Evolutionary conservation across 2,888 invertebrate species (phyloP).

Genomic region (Artemia sinica): DNA sequence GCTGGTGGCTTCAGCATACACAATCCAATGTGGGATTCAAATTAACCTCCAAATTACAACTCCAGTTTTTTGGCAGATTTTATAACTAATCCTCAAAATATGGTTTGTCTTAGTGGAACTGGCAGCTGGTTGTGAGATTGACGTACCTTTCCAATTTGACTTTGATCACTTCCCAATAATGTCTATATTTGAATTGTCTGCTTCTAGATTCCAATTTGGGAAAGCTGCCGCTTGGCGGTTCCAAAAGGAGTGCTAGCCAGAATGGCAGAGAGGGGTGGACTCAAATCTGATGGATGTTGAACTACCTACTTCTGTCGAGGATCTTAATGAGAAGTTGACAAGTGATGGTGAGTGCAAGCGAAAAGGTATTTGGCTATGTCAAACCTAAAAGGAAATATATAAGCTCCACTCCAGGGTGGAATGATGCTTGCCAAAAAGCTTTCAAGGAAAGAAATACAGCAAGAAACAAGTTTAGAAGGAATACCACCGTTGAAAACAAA

Average conservation of each 20-base stretch:
- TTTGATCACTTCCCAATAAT: not conserved
- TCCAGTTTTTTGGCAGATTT: not conserved
- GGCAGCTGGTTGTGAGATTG: not conserved
- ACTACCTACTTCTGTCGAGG: not conserved
- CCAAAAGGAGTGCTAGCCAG: not conserved
- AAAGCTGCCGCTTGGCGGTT: not conserved
- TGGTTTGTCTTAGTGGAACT: not conserved
- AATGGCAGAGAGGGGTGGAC: not conserved
- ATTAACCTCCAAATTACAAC: not conserved
- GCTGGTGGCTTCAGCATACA: not conserved
- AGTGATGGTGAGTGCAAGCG: not conserved
- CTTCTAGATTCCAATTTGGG: not conserved
- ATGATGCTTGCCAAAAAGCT: no score
- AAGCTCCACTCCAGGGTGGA: not conserved
- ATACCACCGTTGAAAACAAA: no score
- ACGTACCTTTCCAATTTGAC: not conserved
- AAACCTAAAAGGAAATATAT: not conserved
- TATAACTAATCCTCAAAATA: not conserved
- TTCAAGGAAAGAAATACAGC: no score
- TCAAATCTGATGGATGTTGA: conserved; percentile 7
- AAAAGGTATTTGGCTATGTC: not conserved
- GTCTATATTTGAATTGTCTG: not conserved
- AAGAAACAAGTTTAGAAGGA: no score
- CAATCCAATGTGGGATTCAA: conserved; percentile 6
- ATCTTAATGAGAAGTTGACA: not conserved